phyloP scores from a whole-genome alignment of 2,797 vertebrate species.

The Anableps anableps region DNA sequence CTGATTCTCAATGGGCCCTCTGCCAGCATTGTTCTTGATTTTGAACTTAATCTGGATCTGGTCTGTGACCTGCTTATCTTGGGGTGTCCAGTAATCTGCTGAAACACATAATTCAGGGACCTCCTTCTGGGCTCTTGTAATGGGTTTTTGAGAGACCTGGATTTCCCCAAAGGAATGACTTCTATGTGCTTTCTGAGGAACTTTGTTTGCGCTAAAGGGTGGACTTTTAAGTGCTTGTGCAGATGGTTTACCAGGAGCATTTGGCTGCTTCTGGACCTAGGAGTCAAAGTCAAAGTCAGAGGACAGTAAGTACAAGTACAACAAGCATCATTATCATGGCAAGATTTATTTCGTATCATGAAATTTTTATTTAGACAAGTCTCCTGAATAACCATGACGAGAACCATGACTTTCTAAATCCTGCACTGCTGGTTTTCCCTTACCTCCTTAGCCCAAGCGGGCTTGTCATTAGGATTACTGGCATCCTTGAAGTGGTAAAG shows the following conservation, averaged over 20 bases:
- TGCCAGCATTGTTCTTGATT: conserved; percentile 38
- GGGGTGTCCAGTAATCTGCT: conserved; percentile 20
- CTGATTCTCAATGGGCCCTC: conserved; percentile 27
- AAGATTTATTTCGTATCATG: not conserved
- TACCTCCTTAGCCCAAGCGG: conserved; percentile 97
- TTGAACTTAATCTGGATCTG: conserved; percentile 34
- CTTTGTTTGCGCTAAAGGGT: not conserved
- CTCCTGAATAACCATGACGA: not conserved
- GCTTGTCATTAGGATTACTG: conserved; percentile 91
- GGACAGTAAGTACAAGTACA: conserved; percentile 64
- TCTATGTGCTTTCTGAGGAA: not conserved
- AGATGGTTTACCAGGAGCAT: conserved; percentile 7
- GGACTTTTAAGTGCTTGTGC: not conserved
- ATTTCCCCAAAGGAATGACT: not conserved
- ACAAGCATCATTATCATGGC: conserved; percentile 32
- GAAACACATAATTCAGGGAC: conserved; percentile 61
- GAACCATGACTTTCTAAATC: conserved; percentile 13
- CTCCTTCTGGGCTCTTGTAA: not conserved
- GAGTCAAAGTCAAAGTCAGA: conserved; percentile 81
- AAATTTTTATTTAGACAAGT: not conserved
- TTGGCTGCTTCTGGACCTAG: conserved; percentile 72
- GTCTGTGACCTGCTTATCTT: conserved; percentile 65
- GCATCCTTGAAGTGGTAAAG: conserved; percentile 96
- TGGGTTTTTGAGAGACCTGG: not conserved
- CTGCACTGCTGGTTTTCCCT: conserved; percentile 22